These are phyloP conservation scores for Hetaerina titia DNA, from an alignment of 2,888 invertebrate genomes.

Conservation along the genomic window DNA sequence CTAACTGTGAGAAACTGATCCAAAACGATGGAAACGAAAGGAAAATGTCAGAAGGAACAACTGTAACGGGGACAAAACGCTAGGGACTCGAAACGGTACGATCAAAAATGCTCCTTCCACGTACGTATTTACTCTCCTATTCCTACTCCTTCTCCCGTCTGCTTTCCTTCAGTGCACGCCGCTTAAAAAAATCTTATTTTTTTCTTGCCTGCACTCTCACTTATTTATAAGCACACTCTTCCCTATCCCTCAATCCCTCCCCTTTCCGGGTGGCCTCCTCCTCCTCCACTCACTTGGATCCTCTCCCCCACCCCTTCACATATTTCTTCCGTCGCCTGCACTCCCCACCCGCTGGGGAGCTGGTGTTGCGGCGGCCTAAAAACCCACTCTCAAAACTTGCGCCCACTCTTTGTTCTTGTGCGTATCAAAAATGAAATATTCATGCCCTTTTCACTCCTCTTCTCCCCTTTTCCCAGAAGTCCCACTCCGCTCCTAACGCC, in stretches of 20 bases:
- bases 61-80: neutral
- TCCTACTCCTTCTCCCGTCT: neutral
- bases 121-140: neutral
- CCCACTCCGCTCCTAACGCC: neutral
- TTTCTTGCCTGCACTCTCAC: neutral
- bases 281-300: neutral
- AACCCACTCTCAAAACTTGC: slow-evolving; percentile 54
- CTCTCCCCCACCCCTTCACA: neutral
- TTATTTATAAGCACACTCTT: slow-evolving; percentile 21
- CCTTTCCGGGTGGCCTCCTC: neutral
- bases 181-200: neutral
- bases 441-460: slow-evolving; percentile 50
- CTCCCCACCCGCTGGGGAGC: slow-evolving; percentile 6
- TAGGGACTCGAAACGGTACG: neutral
- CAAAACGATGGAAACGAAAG: neutral
- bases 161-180: neutral
- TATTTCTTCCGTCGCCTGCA: slow-evolving; percentile 42
- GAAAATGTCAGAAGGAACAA: neutral
- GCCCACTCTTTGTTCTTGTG: slow-evolving; percentile 51
- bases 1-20: neutral
- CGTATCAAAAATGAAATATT: slow-evolving; percentile 67
- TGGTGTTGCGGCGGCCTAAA: slow-evolving; percentile 24
- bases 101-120: neutral
- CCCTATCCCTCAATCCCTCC: neutral
- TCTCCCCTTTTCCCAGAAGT: neutral